These are phyloP conservation scores for Apotomis turbidana DNA, from an alignment of 2,888 invertebrate genomes.

Conservation along the genomic window DNA sequence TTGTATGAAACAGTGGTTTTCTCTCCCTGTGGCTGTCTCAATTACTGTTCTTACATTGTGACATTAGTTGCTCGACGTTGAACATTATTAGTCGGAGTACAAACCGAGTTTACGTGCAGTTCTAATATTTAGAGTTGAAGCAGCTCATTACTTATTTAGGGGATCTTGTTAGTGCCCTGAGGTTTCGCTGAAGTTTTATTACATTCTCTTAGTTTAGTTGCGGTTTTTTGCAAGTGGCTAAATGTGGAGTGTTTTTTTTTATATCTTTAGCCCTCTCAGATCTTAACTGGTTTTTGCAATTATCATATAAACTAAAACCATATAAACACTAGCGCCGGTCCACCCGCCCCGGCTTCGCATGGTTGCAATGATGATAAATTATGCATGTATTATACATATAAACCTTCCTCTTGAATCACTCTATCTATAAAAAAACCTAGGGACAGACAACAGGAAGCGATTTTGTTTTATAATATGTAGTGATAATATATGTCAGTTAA, in stretches of 20 bases:
- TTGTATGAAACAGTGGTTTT: conserved; percentile 8
- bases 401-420: too few species aligned
- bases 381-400: too few species aligned
- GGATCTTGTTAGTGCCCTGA: not conserved
- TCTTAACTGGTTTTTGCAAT: too few species aligned
- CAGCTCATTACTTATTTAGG: conserved; percentile 15
- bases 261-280: too few species aligned
- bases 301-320: too few species aligned
- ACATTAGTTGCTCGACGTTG: conserved; percentile 2
- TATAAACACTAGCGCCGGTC: too few species aligned
- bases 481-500: too few species aligned
- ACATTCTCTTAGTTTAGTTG: not conserved
- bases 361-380: too few species aligned
- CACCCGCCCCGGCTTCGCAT: too few species aligned
- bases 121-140: conserved; percentile 19
- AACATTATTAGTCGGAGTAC: conserved; percentile 15
- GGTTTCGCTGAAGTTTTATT: not conserved
- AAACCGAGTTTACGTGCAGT: conserved; percentile 3
- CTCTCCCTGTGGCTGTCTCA: not conserved
- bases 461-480: too few species aligned
- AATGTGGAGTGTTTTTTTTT: not conserved
- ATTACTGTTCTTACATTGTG: not conserved
- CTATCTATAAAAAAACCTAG: too few species aligned
- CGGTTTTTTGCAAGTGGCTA: not conserved
- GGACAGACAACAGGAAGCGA: too few species aligned